Conservation (phyloP, 2,797 vertebrate species). For the Neoniphon sammara region DNA sequence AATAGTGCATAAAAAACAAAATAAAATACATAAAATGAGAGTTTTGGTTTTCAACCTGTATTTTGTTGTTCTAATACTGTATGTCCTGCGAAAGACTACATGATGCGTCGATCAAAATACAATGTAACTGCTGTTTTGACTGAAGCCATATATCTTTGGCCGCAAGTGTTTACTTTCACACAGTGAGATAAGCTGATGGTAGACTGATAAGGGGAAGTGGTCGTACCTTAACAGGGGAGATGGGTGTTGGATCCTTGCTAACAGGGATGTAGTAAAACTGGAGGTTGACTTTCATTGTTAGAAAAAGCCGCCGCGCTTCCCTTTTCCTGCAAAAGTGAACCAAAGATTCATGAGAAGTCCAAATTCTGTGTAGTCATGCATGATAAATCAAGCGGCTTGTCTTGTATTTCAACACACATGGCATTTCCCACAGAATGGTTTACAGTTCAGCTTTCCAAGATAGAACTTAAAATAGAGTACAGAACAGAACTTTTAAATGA, state of each 20-base stretch:
- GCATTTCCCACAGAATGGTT: constrained; percentile 2
- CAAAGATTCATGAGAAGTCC: constrained; percentile 11
- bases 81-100: no score
- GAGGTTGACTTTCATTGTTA: constrained; percentile 89
- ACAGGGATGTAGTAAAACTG: constrained; percentile 95
- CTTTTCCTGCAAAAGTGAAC: constrained; percentile 85
- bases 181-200: not conserved
- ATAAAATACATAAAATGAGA: no score
- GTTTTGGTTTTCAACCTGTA: not conserved
- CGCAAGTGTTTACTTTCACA: constrained; percentile 14
- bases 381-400: not conserved
- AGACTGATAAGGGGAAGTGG: constrained; percentile 24
- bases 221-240: constrained; percentile 71
- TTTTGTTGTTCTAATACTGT: not conserved
- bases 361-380: not conserved
- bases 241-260: constrained; percentile 26
- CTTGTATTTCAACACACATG: constrained; percentile 6
- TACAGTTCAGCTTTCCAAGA: constrained; percentile 1
- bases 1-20: no score
- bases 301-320: constrained; percentile 88
- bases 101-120: not conserved
- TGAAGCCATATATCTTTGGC: not conserved
- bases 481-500: not conserved
- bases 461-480: not conserved
- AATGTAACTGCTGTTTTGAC: not conserved